phyloP scores from a whole-genome alignment of 2,888 invertebrate genomes.

The Agriopis leucophaearia region DNA sequence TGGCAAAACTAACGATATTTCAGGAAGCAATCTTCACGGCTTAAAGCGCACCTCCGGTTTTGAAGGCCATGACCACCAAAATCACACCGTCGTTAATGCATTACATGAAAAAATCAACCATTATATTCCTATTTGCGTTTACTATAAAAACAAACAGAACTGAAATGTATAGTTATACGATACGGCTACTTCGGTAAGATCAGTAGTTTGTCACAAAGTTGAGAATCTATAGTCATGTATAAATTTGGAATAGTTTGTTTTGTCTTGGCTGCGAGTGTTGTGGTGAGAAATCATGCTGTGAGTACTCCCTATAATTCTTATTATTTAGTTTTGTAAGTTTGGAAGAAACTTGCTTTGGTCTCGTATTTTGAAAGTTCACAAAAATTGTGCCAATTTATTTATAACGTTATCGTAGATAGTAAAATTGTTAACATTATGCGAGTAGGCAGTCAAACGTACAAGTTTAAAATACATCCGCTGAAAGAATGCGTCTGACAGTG shows the following conservation, averaged over 20 bases:
- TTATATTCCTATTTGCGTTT: conserved; percentile 34
- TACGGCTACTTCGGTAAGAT: conserved; percentile 18
- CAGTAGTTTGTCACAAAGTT: conserved; percentile 8
- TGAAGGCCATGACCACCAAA: conserved; percentile 49
- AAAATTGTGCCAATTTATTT: too few relatives aligned
- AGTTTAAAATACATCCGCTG: too few relatives aligned
- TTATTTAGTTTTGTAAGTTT: not conserved
- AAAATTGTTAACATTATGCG: too few relatives aligned
- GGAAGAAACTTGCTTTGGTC: not conserved
- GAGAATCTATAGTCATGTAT: conserved; percentile 33
- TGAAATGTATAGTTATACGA: conserved; percentile 32
- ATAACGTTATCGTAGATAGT: too few relatives aligned
- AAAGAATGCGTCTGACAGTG: too few relatives aligned
- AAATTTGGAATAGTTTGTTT: conserved; percentile 38
- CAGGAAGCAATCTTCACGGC: conserved; percentile 41
- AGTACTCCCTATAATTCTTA: conserved; percentile 28
- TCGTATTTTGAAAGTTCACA: too few relatives aligned
- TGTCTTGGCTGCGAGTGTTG: conserved; percentile 32
- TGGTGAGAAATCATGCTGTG: conserved; percentile 46
- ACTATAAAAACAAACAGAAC: conserved; percentile 35
- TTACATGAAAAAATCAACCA: conserved; percentile 35
- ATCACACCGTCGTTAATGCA: conserved; percentile 36
- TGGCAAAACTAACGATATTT: conserved; percentile 30
- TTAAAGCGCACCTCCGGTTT: conserved; percentile 50
- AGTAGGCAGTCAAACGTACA: too few relatives aligned